phyloP scores from a whole-genome alignment of 2,113 vertebrate genomes.

The Laterallus jamaicensis region DNA sequence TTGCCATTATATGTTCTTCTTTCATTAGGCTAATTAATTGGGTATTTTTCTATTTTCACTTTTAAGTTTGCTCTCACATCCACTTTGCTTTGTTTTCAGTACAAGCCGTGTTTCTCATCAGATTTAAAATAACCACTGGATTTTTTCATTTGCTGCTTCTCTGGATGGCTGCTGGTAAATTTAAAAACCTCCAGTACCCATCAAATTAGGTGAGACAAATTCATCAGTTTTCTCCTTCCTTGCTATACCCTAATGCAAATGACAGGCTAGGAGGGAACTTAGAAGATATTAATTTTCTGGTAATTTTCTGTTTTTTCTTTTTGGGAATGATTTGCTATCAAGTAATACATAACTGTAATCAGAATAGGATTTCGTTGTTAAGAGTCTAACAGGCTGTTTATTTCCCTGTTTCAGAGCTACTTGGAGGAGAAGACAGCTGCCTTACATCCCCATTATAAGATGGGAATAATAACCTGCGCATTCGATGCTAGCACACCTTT shows the following conservation, averaged over 20 bases:
- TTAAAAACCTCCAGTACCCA: neutral
- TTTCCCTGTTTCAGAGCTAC: neutral
- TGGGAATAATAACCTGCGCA: neutral
- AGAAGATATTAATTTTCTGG: neutral
- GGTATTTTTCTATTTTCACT: neutral
- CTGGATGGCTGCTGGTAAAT: neutral
- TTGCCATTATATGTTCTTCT: neutral
- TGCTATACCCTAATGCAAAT: neutral
- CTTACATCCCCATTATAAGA: neutral
- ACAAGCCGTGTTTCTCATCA: neutral
- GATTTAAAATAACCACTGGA: neutral
- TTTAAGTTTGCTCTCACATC: neutral
- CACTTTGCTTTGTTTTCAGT: neutral
- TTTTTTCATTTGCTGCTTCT: neutral
- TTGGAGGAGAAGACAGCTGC: neutral
- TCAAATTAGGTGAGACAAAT: neutral
- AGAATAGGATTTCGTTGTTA: neutral
- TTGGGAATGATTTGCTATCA: conserved; percentile 12
- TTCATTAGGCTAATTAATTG: neutral
- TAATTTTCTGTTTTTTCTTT: neutral
- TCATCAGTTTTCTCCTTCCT: neutral
- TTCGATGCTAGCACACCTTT: neutral
- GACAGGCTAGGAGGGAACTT: neutral
- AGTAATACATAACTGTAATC: neutral
- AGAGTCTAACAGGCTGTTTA: neutral